Conservation (phyloP, 2,113 vertebrate species). For the Psilopsiagon aymara region DNA sequence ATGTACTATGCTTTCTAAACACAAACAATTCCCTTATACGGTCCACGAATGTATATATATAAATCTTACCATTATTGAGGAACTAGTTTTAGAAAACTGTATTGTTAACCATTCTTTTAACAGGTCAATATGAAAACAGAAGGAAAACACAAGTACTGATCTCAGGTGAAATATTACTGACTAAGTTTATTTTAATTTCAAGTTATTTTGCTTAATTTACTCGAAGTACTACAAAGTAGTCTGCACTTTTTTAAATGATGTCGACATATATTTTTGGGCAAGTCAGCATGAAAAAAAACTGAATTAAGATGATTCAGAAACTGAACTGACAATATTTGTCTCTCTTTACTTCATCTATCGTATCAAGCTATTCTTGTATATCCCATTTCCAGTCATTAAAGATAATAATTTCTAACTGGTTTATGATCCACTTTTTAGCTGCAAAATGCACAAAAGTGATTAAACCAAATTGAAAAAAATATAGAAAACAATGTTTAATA, state of each 20-base stretch:
- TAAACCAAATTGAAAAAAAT: constrained; percentile 73
- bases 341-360: constrained; percentile 27
- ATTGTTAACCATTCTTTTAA: background rate
- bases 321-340: background rate
- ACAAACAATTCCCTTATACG: background rate
- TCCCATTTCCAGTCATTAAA: background rate
- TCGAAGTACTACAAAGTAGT: background rate
- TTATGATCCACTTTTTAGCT: constrained; percentile 57
- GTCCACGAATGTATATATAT: background rate
- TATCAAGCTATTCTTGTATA: constrained; percentile 24
- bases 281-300: background rate
- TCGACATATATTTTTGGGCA: background rate
- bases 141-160: background rate
- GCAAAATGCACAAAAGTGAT: constrained; percentile 70
- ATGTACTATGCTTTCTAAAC: background rate
- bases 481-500: constrained; percentile 70
- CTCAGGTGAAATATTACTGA: background rate
- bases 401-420: constrained; percentile 64
- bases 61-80: background rate
- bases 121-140: background rate
- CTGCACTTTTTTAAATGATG: background rate
- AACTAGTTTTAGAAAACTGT: background rate
- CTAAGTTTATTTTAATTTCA: background rate
- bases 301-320: constrained; percentile 14
- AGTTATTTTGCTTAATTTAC: constrained; percentile 41